Evolutionary conservation across 2,797 vertebrate species (phyloP), one percentile per base, ranked within the genome.

Genomic region (Parambassis ranga): DNA sequence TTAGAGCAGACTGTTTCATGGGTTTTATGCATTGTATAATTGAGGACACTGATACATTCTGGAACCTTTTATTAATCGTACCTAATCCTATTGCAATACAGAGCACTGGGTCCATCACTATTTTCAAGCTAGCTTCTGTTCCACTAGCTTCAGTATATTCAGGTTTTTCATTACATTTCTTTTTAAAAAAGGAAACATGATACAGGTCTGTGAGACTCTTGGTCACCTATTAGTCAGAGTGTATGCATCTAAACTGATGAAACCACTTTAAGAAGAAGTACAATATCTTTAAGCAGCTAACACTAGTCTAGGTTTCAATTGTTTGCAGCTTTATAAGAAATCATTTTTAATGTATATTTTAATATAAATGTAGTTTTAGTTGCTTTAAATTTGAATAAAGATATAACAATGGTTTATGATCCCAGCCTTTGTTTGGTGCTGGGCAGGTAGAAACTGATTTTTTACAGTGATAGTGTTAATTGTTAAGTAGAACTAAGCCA

Each of bases 51-150:
- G 19, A 47, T 26, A 15, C 18, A 19, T 6, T 65, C 57, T 37
- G 32, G 13, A 58, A 69, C 43, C 16, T 50, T 51, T 48, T 14
- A 52, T 70, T 49, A 67, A 74, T 68, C 48, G 55, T 46, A n/a
- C 15, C 16, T 66, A 82, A 61, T 72, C 58, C 42, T 14, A 67
- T 62, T 6, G 10, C 49, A 49, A 37, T 38, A 30, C 32, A 31
- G 5, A 62, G 19, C 3, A 10, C n/a, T 38, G 46, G 52, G 30
- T 52, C 37, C 15, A 13, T 46, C 48, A 48, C 7, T 37, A 22
- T 53, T 62, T 69, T 65, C 23, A 67, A 53, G 46, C 41, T 14
- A 49, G 48, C 27, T 44, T 46, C 36, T 63, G 55, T 41, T 63
- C 36, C 24, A 58, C 32, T 31, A 23, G 13, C 20, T n/a, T 49